Evolutionary conservation across 2,113 vertebrate genomes (phyloP).

Genomic region (Hucho hucho): DNA sequence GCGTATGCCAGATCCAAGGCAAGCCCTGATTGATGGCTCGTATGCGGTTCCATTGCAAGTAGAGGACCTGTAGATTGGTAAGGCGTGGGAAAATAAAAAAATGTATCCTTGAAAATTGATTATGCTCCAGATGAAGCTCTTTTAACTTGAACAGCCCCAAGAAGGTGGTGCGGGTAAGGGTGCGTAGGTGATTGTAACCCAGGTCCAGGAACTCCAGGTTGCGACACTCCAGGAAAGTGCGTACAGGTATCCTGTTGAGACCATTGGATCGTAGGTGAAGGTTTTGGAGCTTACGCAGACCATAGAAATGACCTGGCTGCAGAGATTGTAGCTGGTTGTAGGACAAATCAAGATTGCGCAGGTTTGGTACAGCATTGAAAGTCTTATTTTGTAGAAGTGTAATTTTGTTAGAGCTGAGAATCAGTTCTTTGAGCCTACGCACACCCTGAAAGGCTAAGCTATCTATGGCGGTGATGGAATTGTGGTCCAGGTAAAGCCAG

Average conservation of each 20-base stretch:
- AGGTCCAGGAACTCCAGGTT: slow-evolving; percentile 94
- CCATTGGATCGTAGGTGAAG: slow-evolving; percentile 92
- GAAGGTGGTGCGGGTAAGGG: slow-evolving; percentile 88
- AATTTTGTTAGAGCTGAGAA: slow-evolving; percentile 95
- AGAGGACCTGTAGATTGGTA: slow-evolving; percentile 89
- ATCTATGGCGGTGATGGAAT: slow-evolving; percentile 84
- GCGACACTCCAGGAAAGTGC: slow-evolving; percentile 93
- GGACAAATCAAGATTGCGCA: slow-evolving; percentile 92
- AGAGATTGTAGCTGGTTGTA: slow-evolving; percentile 91
- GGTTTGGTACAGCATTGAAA: slow-evolving; percentile 88
- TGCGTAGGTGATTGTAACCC: slow-evolving; percentile 93
- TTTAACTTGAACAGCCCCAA: slow-evolving; percentile 88
- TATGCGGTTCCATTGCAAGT: slow-evolving; percentile 95
- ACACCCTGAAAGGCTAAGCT: slow-evolving; percentile 91
- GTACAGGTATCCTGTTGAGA: slow-evolving; percentile 81
- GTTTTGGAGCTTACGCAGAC: slow-evolving; percentile 90
- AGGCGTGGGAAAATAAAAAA: slow-evolving; percentile 93
- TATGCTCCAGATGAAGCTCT: slow-evolving; percentile 95
- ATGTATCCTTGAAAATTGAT: slow-evolving; percentile 95
- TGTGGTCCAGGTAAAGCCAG: slow-evolving; percentile 98
- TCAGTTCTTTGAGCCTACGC: slow-evolving; percentile 91
- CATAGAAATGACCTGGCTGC: slow-evolving; percentile 88
- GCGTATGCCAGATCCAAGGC: slow-evolving; percentile 91
- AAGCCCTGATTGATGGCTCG: slow-evolving; percentile 86
- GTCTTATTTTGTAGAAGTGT: slow-evolving; percentile 87